These are phyloP conservation scores for Nymphalis c-album DNA, from an alignment of 2,888 invertebrate genomes.

Conservation along the genomic window DNA sequence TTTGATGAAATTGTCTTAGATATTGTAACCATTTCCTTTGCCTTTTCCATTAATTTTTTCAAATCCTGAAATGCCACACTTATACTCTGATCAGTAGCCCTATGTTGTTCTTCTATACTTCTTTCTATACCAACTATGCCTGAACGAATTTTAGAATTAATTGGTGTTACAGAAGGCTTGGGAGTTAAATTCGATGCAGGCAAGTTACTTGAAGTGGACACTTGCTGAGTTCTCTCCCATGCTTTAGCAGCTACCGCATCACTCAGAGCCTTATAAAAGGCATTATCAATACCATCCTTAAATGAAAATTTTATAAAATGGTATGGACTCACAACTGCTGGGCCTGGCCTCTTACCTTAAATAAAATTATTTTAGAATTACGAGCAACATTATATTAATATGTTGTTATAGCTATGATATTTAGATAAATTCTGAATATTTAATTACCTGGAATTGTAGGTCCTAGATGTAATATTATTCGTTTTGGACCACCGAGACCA, in stretches of 20 bases:
- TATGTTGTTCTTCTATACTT: constrained; percentile 93
- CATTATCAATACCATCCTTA: constrained; percentile 87
- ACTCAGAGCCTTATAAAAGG: constrained; percentile 83
- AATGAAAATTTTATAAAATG: constrained; percentile 92
- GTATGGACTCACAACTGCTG: constrained; percentile 85
- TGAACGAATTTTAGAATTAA: constrained; percentile 86
- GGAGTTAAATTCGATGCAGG: constrained; percentile 48
- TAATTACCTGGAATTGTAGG: constrained; percentile 81
- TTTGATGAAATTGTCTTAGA: constrained; percentile 95
- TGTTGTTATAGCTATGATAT: neutral
- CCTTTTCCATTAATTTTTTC: constrained; percentile 95
- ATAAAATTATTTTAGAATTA: constrained; percentile 14
- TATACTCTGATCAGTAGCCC: constrained; percentile 95
- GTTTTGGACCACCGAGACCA: constrained; percentile 90
- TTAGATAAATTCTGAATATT: neutral
- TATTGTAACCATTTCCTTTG: constrained; percentile 97
- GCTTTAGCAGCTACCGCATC: constrained; percentile 83
- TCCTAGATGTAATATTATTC: constrained; percentile 88
- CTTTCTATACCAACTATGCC: constrained; percentile 98
- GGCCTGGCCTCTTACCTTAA: constrained; percentile 86
- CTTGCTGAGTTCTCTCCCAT: constrained; percentile 80
- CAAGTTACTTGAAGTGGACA: constrained; percentile 45
- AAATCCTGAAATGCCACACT: constrained; percentile 97
- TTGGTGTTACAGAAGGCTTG: constrained; percentile 53
- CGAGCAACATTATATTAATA: neutral